Conservation (phyloP, 2,797 vertebrate genomes). For the Lepidocolaptes lacrymiger region DNA sequence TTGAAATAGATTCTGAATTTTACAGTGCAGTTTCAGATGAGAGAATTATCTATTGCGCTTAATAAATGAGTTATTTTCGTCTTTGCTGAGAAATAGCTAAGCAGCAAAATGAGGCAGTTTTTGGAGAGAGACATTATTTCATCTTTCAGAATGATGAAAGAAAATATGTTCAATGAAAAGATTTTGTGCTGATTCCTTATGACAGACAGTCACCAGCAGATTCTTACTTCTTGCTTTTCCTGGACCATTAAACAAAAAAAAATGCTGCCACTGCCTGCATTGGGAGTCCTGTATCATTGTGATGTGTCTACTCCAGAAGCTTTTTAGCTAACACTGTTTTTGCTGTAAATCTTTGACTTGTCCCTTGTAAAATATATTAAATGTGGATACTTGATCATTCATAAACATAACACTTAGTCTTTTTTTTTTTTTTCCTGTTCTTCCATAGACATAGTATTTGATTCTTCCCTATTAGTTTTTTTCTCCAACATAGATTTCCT, state of each 20-base stretch:
- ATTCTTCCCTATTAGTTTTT: neutral
- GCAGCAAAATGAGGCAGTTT: neutral
- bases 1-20: neutral
- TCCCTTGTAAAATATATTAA: neutral
- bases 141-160: neutral
- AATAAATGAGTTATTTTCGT: neutral
- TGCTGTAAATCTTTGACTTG: neutral
- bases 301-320: neutral
- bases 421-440: neutral
- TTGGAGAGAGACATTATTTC: accelerated
- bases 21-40: neutral
- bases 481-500: neutral
- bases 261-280: neutral
- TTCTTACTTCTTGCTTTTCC: neutral
- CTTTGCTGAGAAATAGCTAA: neutral
- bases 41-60: neutral
- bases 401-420: neutral
- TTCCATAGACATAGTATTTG: neutral
- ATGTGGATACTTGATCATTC: neutral
- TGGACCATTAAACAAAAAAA: neutral
- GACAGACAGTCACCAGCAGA: neutral
- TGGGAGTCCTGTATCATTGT: neutral
- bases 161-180: neutral
- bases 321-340: neutral
- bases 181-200: neutral